Conservation (phyloP, 1,140 invertebrate species). For the Trichoplusia ni region DNA sequence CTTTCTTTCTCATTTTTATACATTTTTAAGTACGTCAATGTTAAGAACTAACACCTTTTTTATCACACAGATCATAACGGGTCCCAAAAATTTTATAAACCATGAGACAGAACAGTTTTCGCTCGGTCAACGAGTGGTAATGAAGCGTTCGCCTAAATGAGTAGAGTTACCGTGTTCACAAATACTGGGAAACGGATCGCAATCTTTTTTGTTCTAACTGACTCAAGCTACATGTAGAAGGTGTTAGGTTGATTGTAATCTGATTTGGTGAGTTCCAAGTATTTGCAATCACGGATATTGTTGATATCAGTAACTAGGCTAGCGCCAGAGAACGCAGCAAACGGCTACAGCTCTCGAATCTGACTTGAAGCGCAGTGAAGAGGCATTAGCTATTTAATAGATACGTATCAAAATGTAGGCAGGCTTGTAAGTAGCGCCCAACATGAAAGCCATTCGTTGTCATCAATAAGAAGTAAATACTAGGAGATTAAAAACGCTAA, state of each 20-base stretch:
- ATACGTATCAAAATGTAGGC: constrained; percentile 29
- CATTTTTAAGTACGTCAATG: constrained; percentile 36
- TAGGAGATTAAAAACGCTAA: constrained; percentile 44
- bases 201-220: no score
- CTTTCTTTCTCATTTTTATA: constrained; percentile 61
- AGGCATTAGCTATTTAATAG: constrained; percentile 33
- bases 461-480: constrained; percentile 39
- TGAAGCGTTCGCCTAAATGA: constrained; percentile 72
- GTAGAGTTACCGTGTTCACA: constrained; percentile 58
- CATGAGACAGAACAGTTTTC: constrained; percentile 73
- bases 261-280: constrained; percentile 36
- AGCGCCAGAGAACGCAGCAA: constrained; percentile 61
- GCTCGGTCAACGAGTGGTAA: constrained; percentile 69
- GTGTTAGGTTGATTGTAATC: no score
- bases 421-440: constrained; percentile 27
- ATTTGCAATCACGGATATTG: constrained; percentile 61
- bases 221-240: no score
- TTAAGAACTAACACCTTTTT: constrained; percentile 42
- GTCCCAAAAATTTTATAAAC: constrained; percentile 71
- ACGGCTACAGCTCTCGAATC: constrained; percentile 63
- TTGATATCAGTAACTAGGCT: constrained; percentile 69
- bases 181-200: constrained; percentile 31
- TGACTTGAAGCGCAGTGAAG: constrained; percentile 36
- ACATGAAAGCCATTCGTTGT: constrained; percentile 52
- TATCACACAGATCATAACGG: constrained; percentile 69